phyloP scores from a whole-genome alignment of 2,113 vertebrate genomes.

The Bombycilla garrulus region DNA sequence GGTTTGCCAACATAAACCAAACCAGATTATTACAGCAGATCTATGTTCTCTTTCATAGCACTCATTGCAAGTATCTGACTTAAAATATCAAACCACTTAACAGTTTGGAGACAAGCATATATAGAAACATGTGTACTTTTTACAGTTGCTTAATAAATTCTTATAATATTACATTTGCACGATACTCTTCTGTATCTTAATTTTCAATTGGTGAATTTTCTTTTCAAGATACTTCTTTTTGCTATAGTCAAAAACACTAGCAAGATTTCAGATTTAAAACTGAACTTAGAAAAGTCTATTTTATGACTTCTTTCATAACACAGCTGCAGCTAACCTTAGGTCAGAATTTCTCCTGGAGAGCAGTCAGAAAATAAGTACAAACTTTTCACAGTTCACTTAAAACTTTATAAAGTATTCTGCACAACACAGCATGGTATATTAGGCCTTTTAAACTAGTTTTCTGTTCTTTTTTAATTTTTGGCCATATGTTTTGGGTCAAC shows the following conservation, averaged over 20 bases:
- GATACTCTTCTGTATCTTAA: neutral
- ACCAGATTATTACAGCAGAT: neutral
- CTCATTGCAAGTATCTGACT: neutral
- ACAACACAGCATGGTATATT: neutral
- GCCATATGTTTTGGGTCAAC: slow-evolving; percentile 37
- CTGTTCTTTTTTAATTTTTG: slow-evolving; percentile 34
- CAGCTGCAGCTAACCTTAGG: neutral
- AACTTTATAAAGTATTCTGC: slow-evolving; percentile 45
- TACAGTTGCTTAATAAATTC: neutral
- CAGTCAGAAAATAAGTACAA: slow-evolving; percentile 29
- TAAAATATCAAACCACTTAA: neutral
- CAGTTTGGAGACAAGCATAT: neutral
- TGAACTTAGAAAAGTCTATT: neutral
- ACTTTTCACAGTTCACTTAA: slow-evolving; percentile 56
- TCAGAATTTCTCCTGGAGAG: neutral
- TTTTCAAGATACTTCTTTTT: neutral
- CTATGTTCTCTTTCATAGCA: neutral
- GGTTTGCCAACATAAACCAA: neutral
- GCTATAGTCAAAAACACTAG: neutral
- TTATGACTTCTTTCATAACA: neutral
- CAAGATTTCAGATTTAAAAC: neutral
- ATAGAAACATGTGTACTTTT: neutral
- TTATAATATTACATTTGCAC: neutral
- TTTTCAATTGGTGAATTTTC: neutral
- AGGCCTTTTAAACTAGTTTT: slow-evolving; percentile 28